Percentiles rank a stretch among this genome's conserved stretches.
These are phyloP conservation scores for Parthenolecanium corni DNA, from an alignment of 2,888 invertebrate genomes.

Conservation along the genomic window DNA sequence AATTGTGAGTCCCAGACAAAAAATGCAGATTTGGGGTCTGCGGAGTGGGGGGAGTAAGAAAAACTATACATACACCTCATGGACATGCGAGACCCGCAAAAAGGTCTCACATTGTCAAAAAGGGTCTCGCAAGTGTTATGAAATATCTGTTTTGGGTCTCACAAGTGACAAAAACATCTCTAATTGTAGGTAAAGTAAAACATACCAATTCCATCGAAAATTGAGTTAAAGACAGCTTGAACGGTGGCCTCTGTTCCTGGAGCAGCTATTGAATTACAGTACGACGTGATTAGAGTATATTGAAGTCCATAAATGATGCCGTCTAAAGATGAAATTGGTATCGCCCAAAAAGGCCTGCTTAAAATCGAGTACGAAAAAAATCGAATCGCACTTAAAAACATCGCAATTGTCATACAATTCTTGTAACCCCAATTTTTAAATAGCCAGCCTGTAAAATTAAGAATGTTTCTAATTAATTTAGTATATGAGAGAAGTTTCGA, in stretches of 20 bases:
- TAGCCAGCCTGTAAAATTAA: background rate
- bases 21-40: no score
- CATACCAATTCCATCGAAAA: background rate
- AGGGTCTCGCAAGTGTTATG: no score
- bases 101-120: no score
- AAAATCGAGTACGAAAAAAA: background rate
- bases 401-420: conserved; percentile 9
- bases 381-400: conserved; percentile 7
- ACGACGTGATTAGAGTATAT: background rate
- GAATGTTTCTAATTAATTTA: background rate
- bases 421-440: background rate
- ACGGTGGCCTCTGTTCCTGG: background rate
- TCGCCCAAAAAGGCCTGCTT: background rate
- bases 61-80: no score
- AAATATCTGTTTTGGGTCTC: no score
- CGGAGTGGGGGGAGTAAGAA: no score
- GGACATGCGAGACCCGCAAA: no score
- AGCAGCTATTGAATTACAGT: background rate
- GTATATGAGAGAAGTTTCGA: no score
- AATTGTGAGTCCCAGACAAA: no score
- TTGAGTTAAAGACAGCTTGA: background rate
- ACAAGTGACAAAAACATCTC: no score
- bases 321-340: background rate
- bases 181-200: no score
- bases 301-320: background rate